Evolutionary conservation across 2,113 vertebrate genomes (phyloP), one percentile per base, ranked within the genome.

Genomic region (Hemibagrus wyckioides): DNA sequence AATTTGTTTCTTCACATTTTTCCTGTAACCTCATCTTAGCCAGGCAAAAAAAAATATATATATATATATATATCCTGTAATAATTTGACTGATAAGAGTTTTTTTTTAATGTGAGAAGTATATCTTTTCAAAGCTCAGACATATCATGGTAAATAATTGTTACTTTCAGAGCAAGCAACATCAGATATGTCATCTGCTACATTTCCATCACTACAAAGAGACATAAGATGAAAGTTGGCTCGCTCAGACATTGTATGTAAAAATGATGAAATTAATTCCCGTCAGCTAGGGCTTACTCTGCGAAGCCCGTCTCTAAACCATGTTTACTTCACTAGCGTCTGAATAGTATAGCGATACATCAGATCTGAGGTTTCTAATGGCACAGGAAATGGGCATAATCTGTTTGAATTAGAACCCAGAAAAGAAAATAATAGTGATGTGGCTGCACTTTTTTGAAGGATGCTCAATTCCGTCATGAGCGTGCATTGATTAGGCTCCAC

Each of bases 371-470:
- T 71, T 41, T 44, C 48, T 76, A 85, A 88, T 88, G 75, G 30
- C 80, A 44, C 44, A 23, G 67, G 67, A 82, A 75, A 88, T 69
- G 69, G 67, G 79, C 73, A 65, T 88, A 76, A 87, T 88, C 82
- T 39, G 71, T 77, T 83, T 80, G 56, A 86, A 82, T 69, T 76
- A 82, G 39, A 65, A 54, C 59, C 80, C 61, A 41, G 56, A 67
- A 67, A 77, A 85, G 81, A 82, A 86, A 85, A 87, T 52, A 57
- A 80, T 61, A 76, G 77, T 90, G 85, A 77, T 81, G 57, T 39
- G 1, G 57, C 82, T 63, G 88, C 67, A 69, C 63, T 86, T 85
- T 86, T 65, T 73, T 82, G 88, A 91, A 85, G 77, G 88, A 88
- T 89, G 84, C 80, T 83, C 84, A 41, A 8, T 50, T 59, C 63